phyloP scores from a whole-genome alignment of 2,797 vertebrate genomes.

The Clamator glandarius region DNA sequence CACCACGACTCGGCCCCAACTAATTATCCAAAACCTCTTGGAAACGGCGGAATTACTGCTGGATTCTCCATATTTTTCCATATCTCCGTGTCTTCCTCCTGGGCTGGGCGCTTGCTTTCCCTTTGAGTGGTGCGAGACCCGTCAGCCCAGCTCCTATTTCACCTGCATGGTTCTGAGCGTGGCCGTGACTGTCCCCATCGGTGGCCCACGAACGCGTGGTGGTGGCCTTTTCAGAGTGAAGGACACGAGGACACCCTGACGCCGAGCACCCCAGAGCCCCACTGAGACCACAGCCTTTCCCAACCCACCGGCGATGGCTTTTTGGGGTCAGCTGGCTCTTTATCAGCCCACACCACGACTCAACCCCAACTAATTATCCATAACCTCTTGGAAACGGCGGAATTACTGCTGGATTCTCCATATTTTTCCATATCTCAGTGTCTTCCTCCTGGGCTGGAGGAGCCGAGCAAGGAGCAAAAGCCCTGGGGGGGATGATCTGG shows the following conservation, averaged over 20 bases:
- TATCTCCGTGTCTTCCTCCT: neutral
- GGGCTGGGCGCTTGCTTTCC: accelerated
- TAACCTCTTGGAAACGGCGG: neutral
- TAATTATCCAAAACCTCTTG: accelerated
- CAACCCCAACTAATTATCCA: neutral
- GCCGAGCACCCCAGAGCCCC: accelerated
- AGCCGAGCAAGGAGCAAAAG: too few relatives aligned
- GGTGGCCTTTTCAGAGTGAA: neutral
- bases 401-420: neutral
- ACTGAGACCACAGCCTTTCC: neutral
- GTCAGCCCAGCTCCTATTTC: accelerated
- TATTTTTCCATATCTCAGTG: too few relatives aligned
- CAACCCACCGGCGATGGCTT: neutral
- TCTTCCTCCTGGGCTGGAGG: neutral
- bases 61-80: neutral
- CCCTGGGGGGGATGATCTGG: too few relatives aligned
- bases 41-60: neutral
- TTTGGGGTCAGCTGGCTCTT: neutral
- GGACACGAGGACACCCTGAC: too few relatives aligned
- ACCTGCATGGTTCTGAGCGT: accelerated
- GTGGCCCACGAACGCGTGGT: too few relatives aligned
- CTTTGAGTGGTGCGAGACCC: accelerated
- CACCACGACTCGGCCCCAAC: accelerated
- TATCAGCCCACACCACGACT: accelerated
- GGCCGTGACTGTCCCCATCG: neutral